A percentile compares a stretch with the other conserved stretches of the same genome.
Evolutionary conservation across 2,113 vertebrate genomes (phyloP).

Genomic region (Anarhynchus alexandrinus): DNA sequence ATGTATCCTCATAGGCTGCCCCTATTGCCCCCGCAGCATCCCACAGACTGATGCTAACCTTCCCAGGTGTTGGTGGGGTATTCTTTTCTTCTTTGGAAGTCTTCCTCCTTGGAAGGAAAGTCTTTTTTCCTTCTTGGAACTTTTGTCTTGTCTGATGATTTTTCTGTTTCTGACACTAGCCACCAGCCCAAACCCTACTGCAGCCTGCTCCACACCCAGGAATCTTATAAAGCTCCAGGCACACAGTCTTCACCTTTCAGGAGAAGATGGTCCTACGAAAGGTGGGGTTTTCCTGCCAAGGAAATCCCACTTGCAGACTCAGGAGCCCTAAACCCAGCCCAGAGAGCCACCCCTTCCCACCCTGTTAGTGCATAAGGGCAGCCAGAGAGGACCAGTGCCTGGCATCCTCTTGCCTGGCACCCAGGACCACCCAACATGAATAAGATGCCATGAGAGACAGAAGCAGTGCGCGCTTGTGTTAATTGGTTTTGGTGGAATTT

Average conservation of each 20-base stretch:
- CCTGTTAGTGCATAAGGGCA: neutral
- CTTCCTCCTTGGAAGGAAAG: neutral
- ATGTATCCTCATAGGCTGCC: fast-evolving
- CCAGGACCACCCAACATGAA: neutral
- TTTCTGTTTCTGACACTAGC: neutral
- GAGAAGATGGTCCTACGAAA: neutral
- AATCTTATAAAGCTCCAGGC: neutral
- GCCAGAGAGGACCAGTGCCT: neutral
- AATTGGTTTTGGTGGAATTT: fast-evolving
- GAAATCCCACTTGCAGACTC: neutral
- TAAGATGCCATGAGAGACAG: neutral
- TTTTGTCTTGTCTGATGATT: neutral
- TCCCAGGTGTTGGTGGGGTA: neutral
- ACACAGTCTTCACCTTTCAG: neutral
- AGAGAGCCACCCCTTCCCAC: neutral
- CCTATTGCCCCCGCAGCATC: neutral
- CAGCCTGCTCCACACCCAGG: neutral
- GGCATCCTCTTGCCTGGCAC: neutral
- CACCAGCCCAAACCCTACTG: neutral
- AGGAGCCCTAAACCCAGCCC: neutral
- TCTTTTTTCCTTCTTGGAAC: neutral
- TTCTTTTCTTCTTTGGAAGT: neutral
- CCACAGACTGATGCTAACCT: fast-evolving
- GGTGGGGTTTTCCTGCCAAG: neutral
- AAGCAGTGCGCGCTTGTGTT: neutral